Evolutionary conservation across 2,113 vertebrate species (phyloP), one percentile per base, ranked within the genome.

Genomic region (Phoenicopterus ruber): DNA sequence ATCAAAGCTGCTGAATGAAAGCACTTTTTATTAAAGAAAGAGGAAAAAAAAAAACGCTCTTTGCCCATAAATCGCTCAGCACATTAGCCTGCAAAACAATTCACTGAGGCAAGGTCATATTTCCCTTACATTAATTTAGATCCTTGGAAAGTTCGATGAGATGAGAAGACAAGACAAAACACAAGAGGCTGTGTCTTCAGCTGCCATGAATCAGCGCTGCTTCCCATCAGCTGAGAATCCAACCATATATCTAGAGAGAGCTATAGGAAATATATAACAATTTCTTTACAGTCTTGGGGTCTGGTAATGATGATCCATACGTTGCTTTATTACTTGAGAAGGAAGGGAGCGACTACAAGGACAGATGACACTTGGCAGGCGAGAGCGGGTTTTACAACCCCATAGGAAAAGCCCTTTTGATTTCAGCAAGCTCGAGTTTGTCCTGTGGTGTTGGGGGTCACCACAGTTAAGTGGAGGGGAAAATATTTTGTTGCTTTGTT

Each of bases 11-110:
- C 72, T 87, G 93, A 96, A 97, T 69, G 94, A 89, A 97, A 96
- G 77, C 80, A 74, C 88, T 96, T 98, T 97, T 97, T 97, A 97
- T 97, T 97, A 92, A 88, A 70, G 84, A 95, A 90, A 89, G 61
- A 82, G 44, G 15, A 31, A 47, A 58, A 55, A 47, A 58, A 55
- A 86, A 82, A 65, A 0, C 0, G 17, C 63, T 86, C 49, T 93
- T 67, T 55, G 52, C 81, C 93, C 94, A 95, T 97, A 97, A 98
- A 97, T 98, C 93, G 42, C 85, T 97, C 93, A 91, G 92, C 86
- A 95, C 92, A 88, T 94, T 94, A 93, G n/a, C 87, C 82, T 73
- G 62, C 95, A 88, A 90, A 97, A 94, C 89, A 97, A 95, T 92
- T 97, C 88, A 90, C 87, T 79, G 77, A 95, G 61, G 87, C 94